phyloP scores from a whole-genome alignment of 1,140 invertebrate genomes.

The Macrotrachela quadricornifera region DNA sequence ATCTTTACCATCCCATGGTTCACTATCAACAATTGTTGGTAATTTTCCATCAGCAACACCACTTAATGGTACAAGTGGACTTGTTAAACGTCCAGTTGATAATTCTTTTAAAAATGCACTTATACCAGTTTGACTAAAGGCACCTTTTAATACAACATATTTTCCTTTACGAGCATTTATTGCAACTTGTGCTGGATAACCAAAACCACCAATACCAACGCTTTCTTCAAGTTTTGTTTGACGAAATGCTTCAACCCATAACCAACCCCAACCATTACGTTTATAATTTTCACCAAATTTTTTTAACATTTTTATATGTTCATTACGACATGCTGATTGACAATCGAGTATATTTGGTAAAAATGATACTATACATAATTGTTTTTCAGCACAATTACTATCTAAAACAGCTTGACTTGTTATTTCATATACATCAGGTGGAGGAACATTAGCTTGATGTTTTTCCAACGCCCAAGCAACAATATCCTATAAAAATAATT shows the following conservation, averaged over 20 bases:
- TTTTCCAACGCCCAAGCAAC: constrained; percentile 70
- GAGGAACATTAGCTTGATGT: constrained; percentile 55
- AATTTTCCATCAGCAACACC: background rate
- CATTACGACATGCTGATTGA: constrained; percentile 72
- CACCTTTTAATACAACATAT: constrained; percentile 70
- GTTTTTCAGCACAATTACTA: constrained; percentile 54
- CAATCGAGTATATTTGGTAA: constrained; percentile 93
- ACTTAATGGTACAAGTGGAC: background rate
- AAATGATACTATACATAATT: constrained; percentile 74
- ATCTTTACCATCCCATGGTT: constrained; percentile 8
- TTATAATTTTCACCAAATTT: constrained; percentile 73
- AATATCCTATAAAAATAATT: constrained; percentile 42
- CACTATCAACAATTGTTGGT: background rate
- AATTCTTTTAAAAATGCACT: constrained; percentile 62
- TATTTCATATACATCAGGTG: constrained; percentile 56
- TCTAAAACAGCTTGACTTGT: constrained; percentile 41
- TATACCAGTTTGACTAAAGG: constrained; percentile 81
- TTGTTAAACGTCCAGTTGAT: constrained; percentile 2
- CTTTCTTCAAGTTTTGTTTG: constrained; percentile 63
- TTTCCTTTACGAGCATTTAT: constrained; percentile 92
- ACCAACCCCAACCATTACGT: constrained; percentile 86
- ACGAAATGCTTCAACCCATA: constrained; percentile 71
- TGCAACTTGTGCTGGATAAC: constrained; percentile 66
- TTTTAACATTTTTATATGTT: constrained; percentile 54
- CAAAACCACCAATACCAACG: constrained; percentile 65